These are phyloP conservation scores for Benitochromis conjunctus DNA, from an alignment of 2,113 vertebrate genomes.

Conservation along the genomic window DNA sequence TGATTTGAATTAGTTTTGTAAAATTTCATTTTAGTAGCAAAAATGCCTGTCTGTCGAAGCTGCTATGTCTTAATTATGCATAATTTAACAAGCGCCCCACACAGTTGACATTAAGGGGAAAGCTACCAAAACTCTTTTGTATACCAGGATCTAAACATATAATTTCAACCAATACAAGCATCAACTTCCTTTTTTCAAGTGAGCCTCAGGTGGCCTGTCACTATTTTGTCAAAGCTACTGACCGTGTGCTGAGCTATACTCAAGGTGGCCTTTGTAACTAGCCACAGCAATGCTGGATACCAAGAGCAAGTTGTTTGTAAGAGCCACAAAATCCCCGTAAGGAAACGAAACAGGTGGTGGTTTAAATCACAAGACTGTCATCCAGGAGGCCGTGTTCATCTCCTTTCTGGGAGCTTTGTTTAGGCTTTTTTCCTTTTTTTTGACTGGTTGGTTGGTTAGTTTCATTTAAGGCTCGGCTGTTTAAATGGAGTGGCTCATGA, in stretches of 20 bases:
- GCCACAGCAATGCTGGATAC: neutral
- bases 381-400: neutral
- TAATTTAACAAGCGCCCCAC: no score
- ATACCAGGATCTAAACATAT: neutral
- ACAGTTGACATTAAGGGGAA: neutral
- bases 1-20: no score
- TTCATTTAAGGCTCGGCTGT: neutral
- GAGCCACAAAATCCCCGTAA: neutral
- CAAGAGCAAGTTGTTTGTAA: neutral
- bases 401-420: neutral
- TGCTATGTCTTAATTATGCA: no score
- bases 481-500: neutral
- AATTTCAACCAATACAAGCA: neutral
- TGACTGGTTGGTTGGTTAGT: neutral
- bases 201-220: neutral
- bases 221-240: neutral
- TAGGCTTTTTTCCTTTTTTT: neutral
- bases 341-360: neutral
- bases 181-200: neutral
- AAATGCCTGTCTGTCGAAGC: no score
- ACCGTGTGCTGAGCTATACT: neutral
- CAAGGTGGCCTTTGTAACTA: neutral
- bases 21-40: no score
- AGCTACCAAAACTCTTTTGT: neutral
- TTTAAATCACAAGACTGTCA: neutral